Evolutionary conservation across 2,113 vertebrate species (phyloP), one percentile per base, ranked within the genome.

Genomic region (Chloroceryle aenea): DNA sequence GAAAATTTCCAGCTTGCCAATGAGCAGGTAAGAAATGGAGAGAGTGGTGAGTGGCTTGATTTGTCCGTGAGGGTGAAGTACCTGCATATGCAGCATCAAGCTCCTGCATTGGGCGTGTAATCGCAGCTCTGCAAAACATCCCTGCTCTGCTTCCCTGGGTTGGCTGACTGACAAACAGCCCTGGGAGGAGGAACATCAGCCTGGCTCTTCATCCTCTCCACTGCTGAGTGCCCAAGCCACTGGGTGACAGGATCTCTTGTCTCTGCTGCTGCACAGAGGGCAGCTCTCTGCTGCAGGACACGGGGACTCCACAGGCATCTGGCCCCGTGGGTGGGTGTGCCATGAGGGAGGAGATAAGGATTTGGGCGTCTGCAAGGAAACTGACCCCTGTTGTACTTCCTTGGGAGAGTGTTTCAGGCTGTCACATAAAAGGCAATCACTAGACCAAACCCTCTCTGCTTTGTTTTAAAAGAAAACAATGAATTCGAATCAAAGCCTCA

Each of bases 1-100:
- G 98, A 99, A 84, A 98, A 98, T 87, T 98, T 99, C 95, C 98
- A 96, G 92, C 98, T 99, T 62, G 95, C 97, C 0, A 89, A 98
- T 89, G 99, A 99, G 93, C 97, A 98, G 81, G 99, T 99, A 85
- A 77, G 93, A 85, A 67, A 72, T 7, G 6, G 50, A 63, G 16
- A 74, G 26, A 47, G 36, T 4, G 8, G 14, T 1, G 1, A 62
- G 63, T 78, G 68, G 4, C 59, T 63, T 59, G n/a, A 48, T 75
- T 67, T 38, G 14, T 48, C n/a, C 64, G 43, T 27, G 48, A 82
- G 18, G 13, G 48, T 45, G 55, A 16, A 36, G 23, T 26, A 64
- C 7, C 76, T 79, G 40, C 50, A 29, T 3, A 14, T 1, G 5
- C 30, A 91, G 50, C 55, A 56, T 32, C 27, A 75, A 38, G 67